phyloP scores from a whole-genome alignment of 2,888 invertebrate species.

The Synergus itoensis region DNA sequence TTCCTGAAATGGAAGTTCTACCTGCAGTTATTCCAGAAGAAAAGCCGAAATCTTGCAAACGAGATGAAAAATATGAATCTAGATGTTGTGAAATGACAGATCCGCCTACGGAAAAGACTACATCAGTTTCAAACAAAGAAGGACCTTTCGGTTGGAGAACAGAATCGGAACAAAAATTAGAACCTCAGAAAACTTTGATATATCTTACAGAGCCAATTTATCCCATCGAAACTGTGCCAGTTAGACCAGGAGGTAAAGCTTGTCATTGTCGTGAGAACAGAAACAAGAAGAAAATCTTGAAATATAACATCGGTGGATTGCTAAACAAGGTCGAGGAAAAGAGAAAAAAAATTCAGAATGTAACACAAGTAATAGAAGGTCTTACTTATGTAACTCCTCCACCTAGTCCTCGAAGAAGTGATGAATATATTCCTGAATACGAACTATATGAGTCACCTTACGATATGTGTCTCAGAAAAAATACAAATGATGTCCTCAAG shows the following conservation, averaged over 20 bases:
- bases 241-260: slow-evolving; percentile 64
- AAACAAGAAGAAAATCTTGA: slow-evolving; percentile 62
- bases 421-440: slow-evolving; percentile 72
- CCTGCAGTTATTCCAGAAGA: slow-evolving; percentile 57
- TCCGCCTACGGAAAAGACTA: background rate
- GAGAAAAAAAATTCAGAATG: slow-evolving; percentile 40
- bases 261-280: slow-evolving; percentile 71
- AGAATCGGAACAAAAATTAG: slow-evolving; percentile 64
- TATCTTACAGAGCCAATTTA: slow-evolving; percentile 63
- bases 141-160: slow-evolving; percentile 65
- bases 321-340: slow-evolving; percentile 39
- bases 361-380: slow-evolving; percentile 64
- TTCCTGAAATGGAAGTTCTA: slow-evolving; percentile 55
- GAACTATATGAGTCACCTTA: slow-evolving; percentile 64
- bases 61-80: slow-evolving; percentile 20
- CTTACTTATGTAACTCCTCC: slow-evolving; percentile 65
- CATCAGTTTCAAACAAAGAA: slow-evolving; percentile 43
- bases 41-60: slow-evolving; percentile 43
- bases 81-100: slow-evolving; percentile 11
- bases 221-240: slow-evolving; percentile 60
- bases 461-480: slow-evolving; percentile 42
- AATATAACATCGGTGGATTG: slow-evolving; percentile 63
- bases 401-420: slow-evolving; percentile 65
- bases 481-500: slow-evolving; percentile 50
- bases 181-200: slow-evolving; percentile 63